Conservation (phyloP, 1,140 invertebrate species). For the Brachionus rubens region DNA sequence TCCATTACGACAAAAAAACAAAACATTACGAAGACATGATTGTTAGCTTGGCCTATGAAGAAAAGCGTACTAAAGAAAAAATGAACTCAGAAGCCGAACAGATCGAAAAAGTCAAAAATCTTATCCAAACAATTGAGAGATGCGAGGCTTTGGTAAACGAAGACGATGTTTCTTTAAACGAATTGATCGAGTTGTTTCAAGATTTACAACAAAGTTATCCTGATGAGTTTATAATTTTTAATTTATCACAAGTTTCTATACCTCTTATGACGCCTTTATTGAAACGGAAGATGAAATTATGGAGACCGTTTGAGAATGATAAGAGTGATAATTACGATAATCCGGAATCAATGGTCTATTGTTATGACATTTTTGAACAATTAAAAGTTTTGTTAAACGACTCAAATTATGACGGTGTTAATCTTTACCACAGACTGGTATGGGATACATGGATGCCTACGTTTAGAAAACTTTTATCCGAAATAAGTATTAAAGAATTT, state of each 20-base stretch:
- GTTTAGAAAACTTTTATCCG: constrained; percentile 69
- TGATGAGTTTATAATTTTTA: constrained; percentile 39
- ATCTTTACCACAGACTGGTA: constrained; percentile 73
- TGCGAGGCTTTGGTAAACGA: constrained; percentile 48
- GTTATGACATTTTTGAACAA: neutral
- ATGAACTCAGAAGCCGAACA: constrained; percentile 72
- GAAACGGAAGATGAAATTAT: neutral
- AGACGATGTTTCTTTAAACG: neutral
- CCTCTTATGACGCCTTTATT: constrained; percentile 7
- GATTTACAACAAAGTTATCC: neutral
- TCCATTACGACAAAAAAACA: constrained; percentile 74
- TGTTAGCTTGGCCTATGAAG: constrained; percentile 74
- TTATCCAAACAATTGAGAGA: constrained; percentile 70
- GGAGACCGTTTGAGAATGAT: neutral
- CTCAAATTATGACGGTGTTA: constrained; percentile 60
- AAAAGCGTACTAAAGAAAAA: constrained; percentile 69
- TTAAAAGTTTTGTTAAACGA: constrained; percentile 19
- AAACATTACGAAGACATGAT: constrained; percentile 73
- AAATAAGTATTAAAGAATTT: constrained; percentile 63
- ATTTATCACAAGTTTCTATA: neutral
- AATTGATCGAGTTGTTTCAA: constrained; percentile 9
- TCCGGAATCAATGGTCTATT: constrained; percentile 2
- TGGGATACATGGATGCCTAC: constrained; percentile 86
- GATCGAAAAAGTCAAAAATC: constrained; percentile 70
- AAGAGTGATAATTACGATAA: constrained; percentile 46